Evolutionary conservation across 2,113 vertebrate species (phyloP).

Genomic region (Rhabdomys dilectus): DNA sequence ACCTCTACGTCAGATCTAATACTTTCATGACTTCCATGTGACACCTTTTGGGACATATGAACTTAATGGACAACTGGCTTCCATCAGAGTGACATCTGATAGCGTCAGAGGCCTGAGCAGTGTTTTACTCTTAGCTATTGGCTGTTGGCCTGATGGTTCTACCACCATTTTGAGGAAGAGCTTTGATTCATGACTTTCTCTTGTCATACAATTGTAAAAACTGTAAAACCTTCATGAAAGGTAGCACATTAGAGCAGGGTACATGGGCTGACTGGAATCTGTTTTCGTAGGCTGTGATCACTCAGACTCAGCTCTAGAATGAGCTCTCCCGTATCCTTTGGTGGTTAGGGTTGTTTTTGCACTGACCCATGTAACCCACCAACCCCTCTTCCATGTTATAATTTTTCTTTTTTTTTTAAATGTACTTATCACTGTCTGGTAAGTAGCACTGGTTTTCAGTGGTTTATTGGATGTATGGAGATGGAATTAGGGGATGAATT

Average conservation of each 20-base stretch:
- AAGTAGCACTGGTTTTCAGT: background rate
- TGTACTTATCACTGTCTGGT: background rate
- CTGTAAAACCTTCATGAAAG: background rate
- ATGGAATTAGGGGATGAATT: background rate
- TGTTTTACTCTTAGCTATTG: background rate
- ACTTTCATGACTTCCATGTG: background rate
- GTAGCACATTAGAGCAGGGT: background rate
- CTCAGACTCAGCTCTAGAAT: background rate
- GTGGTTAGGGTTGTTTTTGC: background rate
- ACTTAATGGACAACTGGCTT: too few species aligned
- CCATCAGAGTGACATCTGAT: background rate
- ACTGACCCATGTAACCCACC: background rate
- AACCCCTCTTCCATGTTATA: too few species aligned
- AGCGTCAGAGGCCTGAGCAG: background rate
- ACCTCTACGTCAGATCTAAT: background rate
- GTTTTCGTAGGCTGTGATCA: background rate
- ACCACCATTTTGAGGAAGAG: background rate
- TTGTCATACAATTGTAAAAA: background rate
- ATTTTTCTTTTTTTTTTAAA: background rate
- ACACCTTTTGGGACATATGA: too few species aligned
- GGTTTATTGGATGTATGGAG: background rate
- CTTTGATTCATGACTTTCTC: background rate
- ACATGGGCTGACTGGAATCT: background rate
- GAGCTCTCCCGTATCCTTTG: background rate
- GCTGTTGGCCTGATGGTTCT: background rate